These are phyloP conservation scores for Xiphydria camelus DNA, from an alignment of 2,888 invertebrate species.

Conservation along the genomic window DNA sequence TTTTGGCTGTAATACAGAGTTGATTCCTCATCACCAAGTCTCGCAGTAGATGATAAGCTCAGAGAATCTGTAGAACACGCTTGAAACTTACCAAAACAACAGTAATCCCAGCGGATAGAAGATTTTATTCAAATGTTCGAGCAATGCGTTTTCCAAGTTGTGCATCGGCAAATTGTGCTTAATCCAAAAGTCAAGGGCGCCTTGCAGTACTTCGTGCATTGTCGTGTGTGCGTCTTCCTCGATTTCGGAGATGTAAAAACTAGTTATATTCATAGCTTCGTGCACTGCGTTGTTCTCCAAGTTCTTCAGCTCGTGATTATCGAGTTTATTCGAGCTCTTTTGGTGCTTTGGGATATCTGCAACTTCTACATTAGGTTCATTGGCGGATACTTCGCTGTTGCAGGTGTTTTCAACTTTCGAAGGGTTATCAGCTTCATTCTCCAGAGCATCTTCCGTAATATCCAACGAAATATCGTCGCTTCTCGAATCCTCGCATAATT, in stretches of 20 bases:
- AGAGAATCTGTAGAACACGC: background rate
- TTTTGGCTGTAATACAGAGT: slow-evolving; percentile 28
- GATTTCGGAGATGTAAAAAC: slow-evolving; percentile 50
- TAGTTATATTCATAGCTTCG: slow-evolving; percentile 43
- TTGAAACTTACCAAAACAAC: slow-evolving; percentile 46
- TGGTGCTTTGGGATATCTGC: slow-evolving; percentile 16
- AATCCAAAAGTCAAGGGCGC: slow-evolving; percentile 57
- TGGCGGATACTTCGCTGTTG: background rate
- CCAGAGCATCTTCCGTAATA: slow-evolving; percentile 35
- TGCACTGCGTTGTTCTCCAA: slow-evolving; percentile 17
- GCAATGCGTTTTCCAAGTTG: slow-evolving; percentile 62
- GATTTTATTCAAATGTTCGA: slow-evolving; percentile 62
- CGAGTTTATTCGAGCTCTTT: background rate
- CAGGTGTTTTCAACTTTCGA: background rate
- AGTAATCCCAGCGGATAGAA: slow-evolving; percentile 52
- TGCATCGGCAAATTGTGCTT: slow-evolving; percentile 57
- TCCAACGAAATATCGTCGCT: slow-evolving; percentile 36
- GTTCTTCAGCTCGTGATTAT: slow-evolving; percentile 4
- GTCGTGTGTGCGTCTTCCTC: slow-evolving; percentile 42
- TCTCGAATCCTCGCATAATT: slow-evolving; percentile 49
- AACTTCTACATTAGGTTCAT: background rate
- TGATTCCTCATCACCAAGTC: too few relatives aligned
- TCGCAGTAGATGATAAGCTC: too few relatives aligned
- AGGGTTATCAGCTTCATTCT: slow-evolving; percentile 12
- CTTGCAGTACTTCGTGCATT: slow-evolving; percentile 49